phyloP scores from a whole-genome alignment of 2,113 vertebrate species.

The Tympanuchus pallidicinctus region DNA sequence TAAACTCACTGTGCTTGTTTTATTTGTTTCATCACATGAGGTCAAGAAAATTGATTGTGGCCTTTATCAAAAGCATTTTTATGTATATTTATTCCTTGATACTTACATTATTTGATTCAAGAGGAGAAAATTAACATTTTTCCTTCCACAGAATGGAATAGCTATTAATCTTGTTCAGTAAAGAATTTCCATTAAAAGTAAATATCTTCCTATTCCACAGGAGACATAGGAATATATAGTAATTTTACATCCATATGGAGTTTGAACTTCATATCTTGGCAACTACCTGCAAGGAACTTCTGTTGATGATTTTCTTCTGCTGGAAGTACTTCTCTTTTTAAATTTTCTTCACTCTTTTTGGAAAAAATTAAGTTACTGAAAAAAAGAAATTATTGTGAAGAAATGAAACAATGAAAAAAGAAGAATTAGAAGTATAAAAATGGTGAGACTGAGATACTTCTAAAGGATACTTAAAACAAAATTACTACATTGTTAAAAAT shows the following conservation, averaged over 20 bases:
- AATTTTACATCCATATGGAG: conserved; percentile 36
- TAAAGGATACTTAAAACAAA: neutral
- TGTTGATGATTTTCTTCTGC: conserved; percentile 31
- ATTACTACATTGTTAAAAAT: neutral
- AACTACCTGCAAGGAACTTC: conserved; percentile 25
- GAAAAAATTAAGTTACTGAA: neutral
- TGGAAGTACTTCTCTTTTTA: neutral
- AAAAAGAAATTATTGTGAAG: neutral
- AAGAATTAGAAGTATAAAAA: neutral
- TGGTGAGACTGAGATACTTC: neutral
- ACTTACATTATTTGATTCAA: neutral
- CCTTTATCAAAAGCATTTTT: neutral
- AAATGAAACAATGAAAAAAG: neutral
- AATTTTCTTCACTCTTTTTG: neutral
- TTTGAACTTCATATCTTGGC: conserved; percentile 36
- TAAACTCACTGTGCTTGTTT: neutral
- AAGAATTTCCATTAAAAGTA: conserved; percentile 9
- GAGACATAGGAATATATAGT: neutral
- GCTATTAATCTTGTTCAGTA: neutral
- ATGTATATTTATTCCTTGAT: neutral
- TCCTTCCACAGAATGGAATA: neutral
- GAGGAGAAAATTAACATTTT: neutral
- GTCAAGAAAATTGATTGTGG: neutral
- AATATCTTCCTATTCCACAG: neutral
- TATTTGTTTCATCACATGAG: neutral